Conservation (phyloP, 53 echinoderm and acorn worm species). For the Zoroaster sp. region DNA sequence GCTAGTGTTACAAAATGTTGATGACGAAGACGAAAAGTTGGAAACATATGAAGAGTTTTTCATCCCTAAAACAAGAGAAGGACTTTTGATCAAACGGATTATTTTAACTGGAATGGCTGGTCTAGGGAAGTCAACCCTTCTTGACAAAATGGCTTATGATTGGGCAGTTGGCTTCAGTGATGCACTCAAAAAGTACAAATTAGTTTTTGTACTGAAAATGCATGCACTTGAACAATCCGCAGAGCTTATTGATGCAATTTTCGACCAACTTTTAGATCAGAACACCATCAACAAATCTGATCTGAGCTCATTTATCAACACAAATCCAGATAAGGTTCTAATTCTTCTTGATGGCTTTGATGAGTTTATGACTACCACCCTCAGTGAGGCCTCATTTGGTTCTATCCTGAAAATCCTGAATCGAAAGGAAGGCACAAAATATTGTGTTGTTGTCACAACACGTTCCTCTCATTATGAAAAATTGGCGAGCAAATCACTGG, state of each 20-base stretch:
- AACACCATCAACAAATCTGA: neutral
- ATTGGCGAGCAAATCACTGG: neutral
- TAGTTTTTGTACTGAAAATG: slow-evolving; percentile 20
- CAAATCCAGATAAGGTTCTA: slow-evolving; percentile 25
- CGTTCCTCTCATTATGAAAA: slow-evolving; percentile 2
- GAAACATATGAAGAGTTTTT: neutral
- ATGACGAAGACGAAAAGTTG: neutral
- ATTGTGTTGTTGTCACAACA: slow-evolving; percentile 5
- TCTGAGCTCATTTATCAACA: neutral
- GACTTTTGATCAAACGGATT: neutral
- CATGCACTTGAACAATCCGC: neutral
- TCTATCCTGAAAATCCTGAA: slow-evolving; percentile 1
- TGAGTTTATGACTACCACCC: slow-evolving; percentile 6
- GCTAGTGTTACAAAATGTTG: neutral
- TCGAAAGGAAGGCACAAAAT: neutral
- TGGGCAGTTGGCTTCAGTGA: neutral
- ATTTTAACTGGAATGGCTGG: slow-evolving; percentile 26
- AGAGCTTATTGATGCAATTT: slow-evolving; percentile 23
- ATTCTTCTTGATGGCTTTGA: slow-evolving; percentile 53
- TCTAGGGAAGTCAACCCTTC: slow-evolving; percentile 29
- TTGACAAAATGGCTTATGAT: slow-evolving; percentile 21
- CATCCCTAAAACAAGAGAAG: neutral
- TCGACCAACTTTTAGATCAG: neutral
- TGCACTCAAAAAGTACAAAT: slow-evolving; percentile 11
- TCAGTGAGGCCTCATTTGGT: neutral